Evolutionary conservation across 2,113 vertebrate genomes (phyloP).

Genomic region (Barnardius zonarius): DNA sequence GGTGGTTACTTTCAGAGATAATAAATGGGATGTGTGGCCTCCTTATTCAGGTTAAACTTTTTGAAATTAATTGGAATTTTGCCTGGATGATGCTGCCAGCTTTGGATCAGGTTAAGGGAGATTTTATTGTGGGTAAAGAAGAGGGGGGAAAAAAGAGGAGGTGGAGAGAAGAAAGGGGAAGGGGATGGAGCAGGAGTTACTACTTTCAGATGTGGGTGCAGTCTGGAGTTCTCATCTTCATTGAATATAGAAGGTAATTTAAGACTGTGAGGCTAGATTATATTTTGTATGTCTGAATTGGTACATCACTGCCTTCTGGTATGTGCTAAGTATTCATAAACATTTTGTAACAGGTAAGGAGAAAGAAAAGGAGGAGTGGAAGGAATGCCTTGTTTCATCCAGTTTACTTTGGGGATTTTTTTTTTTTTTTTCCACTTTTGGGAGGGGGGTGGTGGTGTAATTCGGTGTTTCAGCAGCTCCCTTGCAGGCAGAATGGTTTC

Average conservation of each 20-base stretch:
- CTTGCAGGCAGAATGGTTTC: neutral
- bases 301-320: neutral
- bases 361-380: neutral
- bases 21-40: neutral
- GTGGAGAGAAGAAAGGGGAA: neutral
- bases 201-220: neutral
- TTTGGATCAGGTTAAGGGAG: neutral
- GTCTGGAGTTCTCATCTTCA: fast-evolving
- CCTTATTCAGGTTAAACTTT: neutral
- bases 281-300: neutral
- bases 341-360: neutral
- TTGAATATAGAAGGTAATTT: neutral
- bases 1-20: neutral
- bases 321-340: neutral
- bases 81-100: fast-evolving
- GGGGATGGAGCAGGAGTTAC: neutral
- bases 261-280: neutral
- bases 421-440: neutral
- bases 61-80: neutral
- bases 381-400: neutral
- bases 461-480: neutral
- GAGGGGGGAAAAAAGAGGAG: neutral
- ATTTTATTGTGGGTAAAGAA: neutral
- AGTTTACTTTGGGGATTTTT: neutral
- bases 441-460: fast-evolving